A percentile compares a stretch with the other conserved stretches of the same genome.
Evolutionary conservation across 2,113 vertebrate species (phyloP).

Genomic region (Otocyon megalotis): DNA sequence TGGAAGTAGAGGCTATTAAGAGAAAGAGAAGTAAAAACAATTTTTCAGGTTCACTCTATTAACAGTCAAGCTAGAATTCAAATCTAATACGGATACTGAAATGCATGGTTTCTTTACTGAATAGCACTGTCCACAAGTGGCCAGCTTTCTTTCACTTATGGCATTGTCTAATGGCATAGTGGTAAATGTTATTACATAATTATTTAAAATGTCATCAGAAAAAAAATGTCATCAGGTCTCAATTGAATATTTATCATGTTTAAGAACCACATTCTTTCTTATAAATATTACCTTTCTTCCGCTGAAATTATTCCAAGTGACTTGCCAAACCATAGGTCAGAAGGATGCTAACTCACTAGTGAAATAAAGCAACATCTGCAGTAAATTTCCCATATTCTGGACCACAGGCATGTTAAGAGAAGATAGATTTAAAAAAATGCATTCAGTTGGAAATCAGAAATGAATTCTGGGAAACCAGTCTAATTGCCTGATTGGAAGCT

Average conservation of each 20-base stretch:
- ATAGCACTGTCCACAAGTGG: neutral
- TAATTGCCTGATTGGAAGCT: slow-evolving; percentile 73
- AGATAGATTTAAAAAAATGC: neutral
- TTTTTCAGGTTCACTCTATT: neutral
- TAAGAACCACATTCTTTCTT: slow-evolving; percentile 24
- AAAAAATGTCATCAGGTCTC: neutral
- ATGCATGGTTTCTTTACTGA: neutral
- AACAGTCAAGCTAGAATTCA: neutral
- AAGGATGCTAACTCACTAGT: neutral
- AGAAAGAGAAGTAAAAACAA: neutral
- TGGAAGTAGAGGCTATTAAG: neutral
- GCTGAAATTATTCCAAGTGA: slow-evolving; percentile 48
- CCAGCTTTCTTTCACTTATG: slow-evolving; percentile 1
- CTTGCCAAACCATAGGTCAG: slow-evolving; percentile 39
- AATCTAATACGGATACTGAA: neutral
- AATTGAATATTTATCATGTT: neutral
- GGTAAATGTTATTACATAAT: neutral
- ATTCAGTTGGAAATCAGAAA: slow-evolving; percentile 63
- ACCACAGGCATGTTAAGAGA: neutral
- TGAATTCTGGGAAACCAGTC: slow-evolving; percentile 71
- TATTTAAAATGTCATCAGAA: slow-evolving; percentile 4
- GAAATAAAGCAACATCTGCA: slow-evolving; percentile 50
- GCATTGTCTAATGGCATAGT: neutral
- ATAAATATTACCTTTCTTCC: slow-evolving; percentile 37
- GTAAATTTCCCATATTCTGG: slow-evolving; percentile 55